Evolutionary conservation across 2,113 vertebrate species (phyloP).

Genomic region (Stigmatopora nigra): DNA sequence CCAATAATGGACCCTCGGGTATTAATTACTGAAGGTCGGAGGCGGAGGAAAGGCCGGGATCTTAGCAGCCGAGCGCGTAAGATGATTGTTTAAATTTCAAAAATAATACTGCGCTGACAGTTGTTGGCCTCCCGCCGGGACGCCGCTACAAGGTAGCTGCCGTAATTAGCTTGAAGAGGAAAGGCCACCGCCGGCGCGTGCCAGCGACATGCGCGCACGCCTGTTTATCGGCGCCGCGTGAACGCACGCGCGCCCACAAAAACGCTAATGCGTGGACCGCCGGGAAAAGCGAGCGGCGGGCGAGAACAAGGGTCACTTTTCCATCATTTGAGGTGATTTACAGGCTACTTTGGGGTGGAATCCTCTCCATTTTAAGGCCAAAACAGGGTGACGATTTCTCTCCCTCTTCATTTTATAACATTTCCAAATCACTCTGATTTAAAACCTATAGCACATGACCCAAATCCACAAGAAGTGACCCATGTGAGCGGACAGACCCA

Average conservation of each 20-base stretch:
- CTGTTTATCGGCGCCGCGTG: background rate
- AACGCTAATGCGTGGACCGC: background rate
- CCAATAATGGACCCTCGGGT: constrained; percentile 78
- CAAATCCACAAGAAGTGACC: too few relatives aligned
- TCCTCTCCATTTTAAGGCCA: too few relatives aligned
- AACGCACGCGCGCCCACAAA: background rate
- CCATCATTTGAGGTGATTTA: too few relatives aligned
- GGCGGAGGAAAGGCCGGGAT: constrained; percentile 77
- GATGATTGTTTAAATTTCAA: constrained; percentile 83
- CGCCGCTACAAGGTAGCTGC: constrained; percentile 72
- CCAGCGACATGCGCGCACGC: background rate
- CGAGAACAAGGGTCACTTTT: background rate
- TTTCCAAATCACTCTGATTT: too few relatives aligned
- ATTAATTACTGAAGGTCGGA: constrained; percentile 84
- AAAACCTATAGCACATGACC: too few relatives aligned
- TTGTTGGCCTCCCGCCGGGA: constrained; percentile 71
- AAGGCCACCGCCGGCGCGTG: constrained; percentile 43
- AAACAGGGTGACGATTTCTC: too few relatives aligned
- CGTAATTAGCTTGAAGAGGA: constrained; percentile 81
- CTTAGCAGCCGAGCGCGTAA: constrained; percentile 75
- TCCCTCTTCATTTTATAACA: too few relatives aligned
- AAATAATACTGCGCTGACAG: constrained; percentile 81
- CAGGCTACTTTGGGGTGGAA: too few relatives aligned
- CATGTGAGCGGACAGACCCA: too few relatives aligned
- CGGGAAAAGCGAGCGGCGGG: background rate